Evolutionary conservation across 1,140 invertebrate genomes (phyloP).

Genomic region (Danaus melanippus): DNA sequence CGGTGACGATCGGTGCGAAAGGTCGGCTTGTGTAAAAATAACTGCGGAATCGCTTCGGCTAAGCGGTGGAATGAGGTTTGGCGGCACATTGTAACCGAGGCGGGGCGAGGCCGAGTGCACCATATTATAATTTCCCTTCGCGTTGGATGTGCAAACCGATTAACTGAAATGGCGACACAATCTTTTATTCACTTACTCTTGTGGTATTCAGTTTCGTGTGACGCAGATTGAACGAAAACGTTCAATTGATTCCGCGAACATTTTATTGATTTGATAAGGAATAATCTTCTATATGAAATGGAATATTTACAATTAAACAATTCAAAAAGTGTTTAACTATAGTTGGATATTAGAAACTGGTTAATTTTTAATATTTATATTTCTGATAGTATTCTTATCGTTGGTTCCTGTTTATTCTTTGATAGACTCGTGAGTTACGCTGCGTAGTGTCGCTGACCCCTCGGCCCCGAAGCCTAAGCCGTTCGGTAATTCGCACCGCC

Average conservation of each 20-base stretch:
- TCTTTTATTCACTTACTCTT: no score
- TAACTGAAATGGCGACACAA: conserved; percentile 31
- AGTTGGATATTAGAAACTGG: no score
- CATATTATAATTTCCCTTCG: conserved; percentile 71
- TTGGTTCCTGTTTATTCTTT: conserved; percentile 2
- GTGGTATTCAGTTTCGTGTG: no score
- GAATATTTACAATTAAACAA: no score
- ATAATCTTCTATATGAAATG: neutral
- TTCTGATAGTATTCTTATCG: no score
- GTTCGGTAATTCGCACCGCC: conserved; percentile 28
- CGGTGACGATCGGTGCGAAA: conserved; percentile 68
- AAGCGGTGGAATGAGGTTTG: conserved; percentile 70
- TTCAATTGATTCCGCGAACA: no score
- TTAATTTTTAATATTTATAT: no score
- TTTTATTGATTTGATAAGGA: neutral
- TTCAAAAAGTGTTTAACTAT: no score
- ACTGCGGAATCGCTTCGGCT: conserved; percentile 68
- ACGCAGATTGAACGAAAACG: no score
- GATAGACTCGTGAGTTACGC: conserved; percentile 33
- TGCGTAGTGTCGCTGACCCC: conserved; percentile 60
- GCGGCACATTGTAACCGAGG: conserved; percentile 67
- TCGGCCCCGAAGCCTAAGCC: conserved; percentile 38
- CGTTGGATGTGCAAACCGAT: conserved; percentile 64
- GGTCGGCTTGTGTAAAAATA: conserved; percentile 72
- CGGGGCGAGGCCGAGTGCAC: conserved; percentile 66